Conservation (phyloP, 2,888 invertebrate genomes). For the Automeris io region DNA sequence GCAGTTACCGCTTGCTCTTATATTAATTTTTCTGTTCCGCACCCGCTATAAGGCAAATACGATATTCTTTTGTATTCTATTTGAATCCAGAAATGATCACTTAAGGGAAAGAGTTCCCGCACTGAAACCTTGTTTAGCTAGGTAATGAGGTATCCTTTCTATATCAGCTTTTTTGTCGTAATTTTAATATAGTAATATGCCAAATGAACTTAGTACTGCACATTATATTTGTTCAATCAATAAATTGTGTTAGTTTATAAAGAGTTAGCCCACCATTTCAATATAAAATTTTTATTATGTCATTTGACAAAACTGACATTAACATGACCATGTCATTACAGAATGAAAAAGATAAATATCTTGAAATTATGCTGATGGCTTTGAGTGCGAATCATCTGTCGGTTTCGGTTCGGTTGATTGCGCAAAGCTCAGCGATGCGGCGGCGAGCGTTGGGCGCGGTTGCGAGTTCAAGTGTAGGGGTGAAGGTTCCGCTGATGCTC, state of each 20-base stretch:
- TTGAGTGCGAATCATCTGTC: slow-evolving; percentile 39
- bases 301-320: slow-evolving; percentile 6
- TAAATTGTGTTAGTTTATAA: background rate
- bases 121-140: background rate
- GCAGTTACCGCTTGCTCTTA: background rate
- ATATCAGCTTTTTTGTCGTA: no score
- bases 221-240: no score
- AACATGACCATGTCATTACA: slow-evolving; percentile 10
- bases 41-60: background rate
- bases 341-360: slow-evolving; percentile 14
- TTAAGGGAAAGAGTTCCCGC: background rate
- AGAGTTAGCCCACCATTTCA: background rate
- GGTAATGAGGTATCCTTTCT: background rate
- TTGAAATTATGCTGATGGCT: slow-evolving; percentile 20
- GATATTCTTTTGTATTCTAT: slow-evolving; percentile 5
- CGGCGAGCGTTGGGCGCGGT: slow-evolving; percentile 18
- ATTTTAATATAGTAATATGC: no score
- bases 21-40: background rate
- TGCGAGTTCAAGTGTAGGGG: slow-evolving; percentile 72
- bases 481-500: slow-evolving; percentile 51
- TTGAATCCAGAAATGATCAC: slow-evolving; percentile 3
- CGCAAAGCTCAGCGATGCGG: slow-evolving; percentile 37
- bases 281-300: slow-evolving; percentile 1
- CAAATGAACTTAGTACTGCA: no score
- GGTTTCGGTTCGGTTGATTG: slow-evolving; percentile 53